Evolutionary conservation across 1,140 invertebrate species (phyloP), one percentile per base, ranked within the genome.

Genomic region (Zaprionus ornatus): DNA sequence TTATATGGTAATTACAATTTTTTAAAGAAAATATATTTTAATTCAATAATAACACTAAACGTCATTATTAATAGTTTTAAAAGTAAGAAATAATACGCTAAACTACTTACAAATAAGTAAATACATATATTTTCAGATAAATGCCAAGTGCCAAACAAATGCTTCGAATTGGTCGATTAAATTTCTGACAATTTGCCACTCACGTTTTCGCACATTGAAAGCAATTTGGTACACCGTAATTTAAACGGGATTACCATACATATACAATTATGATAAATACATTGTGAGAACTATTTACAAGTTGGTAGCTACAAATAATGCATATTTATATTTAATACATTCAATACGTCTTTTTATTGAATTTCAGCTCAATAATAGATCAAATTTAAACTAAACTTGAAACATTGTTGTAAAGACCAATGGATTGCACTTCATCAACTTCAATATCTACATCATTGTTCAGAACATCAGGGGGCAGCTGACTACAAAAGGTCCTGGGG

Each of bases 21-120:
- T 87, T 83, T 80, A 79, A 87, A 73, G 75, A 74, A 88, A 80
- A 87, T 87, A 90, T 88, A 88, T 90, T 88, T 88, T 88, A 82
- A 88, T 69, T 88, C 80, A 82, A 90, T 84, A 90, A 65, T 82
- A 64, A 63, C 61, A 42, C 35, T 64, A 71, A 60, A 75, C 62
- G 68, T 73, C 67, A 27, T 67, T 71, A 57, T 13, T 50, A 32
- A 54, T 71, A 76, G 55, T 72, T 57, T 35, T 69, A 69, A 42
- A 42, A 19, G 12, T 60, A 68, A 64, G 60, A 29, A n/a, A 54
- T 19, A 32, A 67, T 52, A 67, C 25, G 54, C 45, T 54, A 61
- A 45, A 61, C 45, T 68, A 68, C 42, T n/a, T 27, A 9, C 48
- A 25, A 23, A 17, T 67, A 67, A 59, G 64, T 67, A 60, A 17